phyloP scores from a whole-genome alignment of 2,797 vertebrate species.

The Poecile montanus region DNA sequence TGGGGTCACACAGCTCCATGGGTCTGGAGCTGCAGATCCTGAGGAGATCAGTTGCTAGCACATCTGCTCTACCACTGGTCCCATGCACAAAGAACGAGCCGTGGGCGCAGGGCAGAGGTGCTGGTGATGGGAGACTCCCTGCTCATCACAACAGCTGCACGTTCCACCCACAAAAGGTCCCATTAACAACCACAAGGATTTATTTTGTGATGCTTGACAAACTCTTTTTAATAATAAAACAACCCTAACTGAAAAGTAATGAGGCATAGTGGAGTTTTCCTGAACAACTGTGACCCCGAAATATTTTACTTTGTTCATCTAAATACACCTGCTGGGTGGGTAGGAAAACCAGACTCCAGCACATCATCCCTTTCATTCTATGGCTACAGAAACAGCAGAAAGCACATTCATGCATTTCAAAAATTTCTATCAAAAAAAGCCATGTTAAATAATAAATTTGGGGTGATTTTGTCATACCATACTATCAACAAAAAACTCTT shows the following conservation, averaged over 20 bases:
- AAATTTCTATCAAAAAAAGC: background rate
- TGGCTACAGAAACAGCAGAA: background rate
- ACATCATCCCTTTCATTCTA: background rate
- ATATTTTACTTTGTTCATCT: background rate
- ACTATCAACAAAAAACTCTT: background rate
- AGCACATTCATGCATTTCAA: background rate
- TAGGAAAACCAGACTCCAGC: background rate
- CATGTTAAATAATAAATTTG: background rate
- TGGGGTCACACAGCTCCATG: background rate
- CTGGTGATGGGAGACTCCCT: background rate
- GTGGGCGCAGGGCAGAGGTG: background rate
- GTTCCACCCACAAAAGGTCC: background rate
- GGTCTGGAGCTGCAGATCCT: background rate
- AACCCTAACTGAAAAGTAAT: slow-evolving; percentile 33
- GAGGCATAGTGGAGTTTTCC: background rate
- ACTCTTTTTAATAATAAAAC: background rate
- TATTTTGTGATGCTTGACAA: background rate
- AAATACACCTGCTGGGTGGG: background rate
- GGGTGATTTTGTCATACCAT: background rate
- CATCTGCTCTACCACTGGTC: too few species aligned
- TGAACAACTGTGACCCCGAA: background rate
- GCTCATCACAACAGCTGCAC: background rate
- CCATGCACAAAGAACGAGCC: background rate
- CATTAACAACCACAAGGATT: background rate
- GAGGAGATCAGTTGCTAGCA: background rate